Base-by-base conservation (phyloP, 1,140 invertebrate genomes). In the Battus philenor region DNA sequence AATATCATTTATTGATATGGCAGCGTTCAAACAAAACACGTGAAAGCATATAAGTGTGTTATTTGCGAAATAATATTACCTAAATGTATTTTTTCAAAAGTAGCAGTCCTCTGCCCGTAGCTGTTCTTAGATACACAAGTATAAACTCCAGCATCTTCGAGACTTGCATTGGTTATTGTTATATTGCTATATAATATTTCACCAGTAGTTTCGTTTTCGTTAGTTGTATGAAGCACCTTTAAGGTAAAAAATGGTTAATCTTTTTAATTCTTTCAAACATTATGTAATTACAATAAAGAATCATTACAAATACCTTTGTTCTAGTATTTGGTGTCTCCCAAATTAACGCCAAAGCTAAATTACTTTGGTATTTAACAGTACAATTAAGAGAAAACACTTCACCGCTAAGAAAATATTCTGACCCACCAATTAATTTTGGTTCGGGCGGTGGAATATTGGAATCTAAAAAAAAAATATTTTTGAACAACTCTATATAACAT, bases 301-400 rank as follows among this genome's bases (percentile, higher is more conserved):
- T 31, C 24, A 32, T 2, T 22, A 24, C 1, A 44, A 8, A 47
- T 56, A 74, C 68, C 50, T 63, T 55, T 17, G 34, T 24, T 24
- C 26, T 44, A 9, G 44, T 47, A 9, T 39, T 29, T 10, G 71
- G 66, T 36, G 39, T 45, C 1, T 31, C 50, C 75, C 75, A 78
- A 11, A 22, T 29, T 31, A 82, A 54, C 2, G 55, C 57, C n/a
- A 70, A 46, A 24, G 69, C 53, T 0, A 45, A 47, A 44, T 68
- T 70, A 3, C 29, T 41, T 50, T 52, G 30, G 41, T 73, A 78
- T 2, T 38, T 36, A 13, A 73, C 67, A 6, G 68, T 67, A 36
- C 77, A 83, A 33, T 70, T 77, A 1, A 82, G 43, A 10, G 61
- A 54, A 59, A 84, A 78, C 5, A 62, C 62, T 52, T 81, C 77